Evolutionary conservation across 2,113 vertebrate genomes (phyloP), one percentile per base, ranked within the genome.

Genomic region (Stictonetta naevosa): DNA sequence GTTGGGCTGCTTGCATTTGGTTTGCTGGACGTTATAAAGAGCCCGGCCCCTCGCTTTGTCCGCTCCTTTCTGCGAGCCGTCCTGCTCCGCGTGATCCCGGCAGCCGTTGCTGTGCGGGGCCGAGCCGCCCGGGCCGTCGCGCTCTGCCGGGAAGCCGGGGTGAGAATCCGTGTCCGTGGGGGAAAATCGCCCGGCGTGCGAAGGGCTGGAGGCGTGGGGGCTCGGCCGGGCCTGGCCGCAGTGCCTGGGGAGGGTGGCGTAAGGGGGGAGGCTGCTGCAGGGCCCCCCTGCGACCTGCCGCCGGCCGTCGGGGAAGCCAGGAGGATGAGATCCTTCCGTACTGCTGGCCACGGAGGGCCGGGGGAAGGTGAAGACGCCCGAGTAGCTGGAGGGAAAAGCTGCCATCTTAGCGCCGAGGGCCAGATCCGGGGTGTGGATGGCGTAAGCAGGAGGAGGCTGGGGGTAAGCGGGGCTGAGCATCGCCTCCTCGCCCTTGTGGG

Each of bases 221-320:
- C 96, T 97, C 3, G 97, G 78, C 8, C 97, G 98, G 4, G 81
- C 95, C 52, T 98, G 98, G 12, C 97, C 93, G 71, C 98, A 98
- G 88, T 99, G 98, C 16, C 99, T 96, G 67, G 99, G 99, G 11
- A 99, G 98, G 58, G 99, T 99, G 59, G 98, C 99, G 2, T 99
- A 99, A 0, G 98, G 97, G 1, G 99, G 99, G 2, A 99, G 98
- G 72, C 96, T 93, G 2, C 50, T 46, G 34, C 98, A 98, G 58
- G 98, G 86, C 1, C 99, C 99, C 1, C 99, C 99, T 0, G 99
- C 99, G 4, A 99, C 93, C 94, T 99, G 99, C 59, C 99, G 97
- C n/a, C 99, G 92, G 19, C 97, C 74, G 25, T 99, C 99, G 67
- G 98, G 91, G 96, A 98, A 98, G 50, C 97, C 60, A 26, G 98